Conservation (phyloP, 2,113 vertebrate genomes). For the Origma solitaria region DNA sequence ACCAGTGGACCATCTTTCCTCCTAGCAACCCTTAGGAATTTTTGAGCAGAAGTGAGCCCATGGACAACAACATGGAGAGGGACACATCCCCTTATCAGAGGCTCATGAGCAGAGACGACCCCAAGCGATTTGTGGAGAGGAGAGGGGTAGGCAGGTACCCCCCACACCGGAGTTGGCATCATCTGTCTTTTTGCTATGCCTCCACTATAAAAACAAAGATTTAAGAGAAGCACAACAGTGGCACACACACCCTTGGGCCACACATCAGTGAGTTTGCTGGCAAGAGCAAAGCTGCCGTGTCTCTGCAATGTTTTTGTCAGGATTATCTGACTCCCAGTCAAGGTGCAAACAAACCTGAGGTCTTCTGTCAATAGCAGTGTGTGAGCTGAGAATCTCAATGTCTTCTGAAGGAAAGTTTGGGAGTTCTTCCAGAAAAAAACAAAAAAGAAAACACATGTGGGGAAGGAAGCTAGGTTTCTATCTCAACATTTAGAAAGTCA, state of each 20-base stretch:
- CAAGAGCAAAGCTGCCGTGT: background rate
- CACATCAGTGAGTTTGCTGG: constrained; percentile 12
- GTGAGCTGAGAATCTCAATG: constrained; percentile 16
- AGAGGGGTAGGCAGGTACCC: background rate
- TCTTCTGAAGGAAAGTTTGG: constrained; percentile 21
- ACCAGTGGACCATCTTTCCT: background rate
- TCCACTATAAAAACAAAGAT: constrained; percentile 1
- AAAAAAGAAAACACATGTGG: fast-evolving
- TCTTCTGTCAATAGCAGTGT: constrained; percentile 23
- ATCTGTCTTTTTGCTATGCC: background rate
- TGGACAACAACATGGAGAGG: background rate
- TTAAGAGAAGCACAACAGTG: background rate
- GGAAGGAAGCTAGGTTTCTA: background rate
- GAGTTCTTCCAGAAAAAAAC: background rate
- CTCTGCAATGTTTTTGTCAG: constrained; percentile 40
- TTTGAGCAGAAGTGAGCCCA: background rate
- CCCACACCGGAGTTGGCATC: background rate
- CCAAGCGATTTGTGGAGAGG: background rate
- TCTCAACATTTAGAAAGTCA: background rate
- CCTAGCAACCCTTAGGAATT: background rate
- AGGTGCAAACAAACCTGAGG: constrained; percentile 37
- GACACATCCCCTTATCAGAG: background rate
- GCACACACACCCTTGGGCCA: background rate
- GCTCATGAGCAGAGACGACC: background rate
- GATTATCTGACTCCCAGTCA: constrained; percentile 48